Evolutionary conservation across 2,888 invertebrate genomes (phyloP).

Genomic region (Germaria angustata): DNA sequence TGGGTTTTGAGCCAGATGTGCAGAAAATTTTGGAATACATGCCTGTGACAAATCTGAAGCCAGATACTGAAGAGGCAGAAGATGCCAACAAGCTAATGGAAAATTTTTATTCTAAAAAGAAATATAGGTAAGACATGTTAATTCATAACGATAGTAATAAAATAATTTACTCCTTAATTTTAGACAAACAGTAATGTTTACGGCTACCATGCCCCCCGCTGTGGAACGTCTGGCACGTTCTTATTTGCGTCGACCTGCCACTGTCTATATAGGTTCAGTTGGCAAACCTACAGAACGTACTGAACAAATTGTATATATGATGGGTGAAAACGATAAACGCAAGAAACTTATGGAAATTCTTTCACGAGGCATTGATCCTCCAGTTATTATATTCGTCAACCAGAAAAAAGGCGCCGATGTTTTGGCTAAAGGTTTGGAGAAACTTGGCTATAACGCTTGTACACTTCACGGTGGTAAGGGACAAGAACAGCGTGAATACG

Average conservation of each 20-base stretch:
- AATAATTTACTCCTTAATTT: neutral
- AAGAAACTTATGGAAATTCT: slow-evolving; percentile 97
- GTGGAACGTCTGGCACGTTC: slow-evolving; percentile 97
- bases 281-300: slow-evolving; percentile 99
- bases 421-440: slow-evolving; percentile 97
- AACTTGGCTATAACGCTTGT: slow-evolving; percentile 97
- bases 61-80: slow-evolving; percentile 98
- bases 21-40: slow-evolving; percentile 98
- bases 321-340: slow-evolving; percentile 97
- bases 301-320: slow-evolving; percentile 97
- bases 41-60: slow-evolving; percentile 98
- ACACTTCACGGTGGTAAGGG: slow-evolving; percentile 99
- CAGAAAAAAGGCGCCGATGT: slow-evolving; percentile 99
- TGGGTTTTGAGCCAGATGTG: slow-evolving; percentile 99
- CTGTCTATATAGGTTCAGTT: slow-evolving; percentile 97
- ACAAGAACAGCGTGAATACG: slow-evolving; percentile 99
- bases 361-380: slow-evolving; percentile 94
- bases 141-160: slow-evolving; percentile 88
- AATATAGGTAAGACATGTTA: slow-evolving; percentile 85
- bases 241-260: slow-evolving; percentile 96
- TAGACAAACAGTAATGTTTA: slow-evolving; percentile 99
- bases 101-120: slow-evolving; percentile 97
- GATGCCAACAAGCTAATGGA: slow-evolving; percentile 93
- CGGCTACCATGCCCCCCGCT: slow-evolving; percentile 99
- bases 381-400: slow-evolving; percentile 99